Conservation (phyloP, 2,113 vertebrate genomes). For the Scartelaos histophorus region DNA sequence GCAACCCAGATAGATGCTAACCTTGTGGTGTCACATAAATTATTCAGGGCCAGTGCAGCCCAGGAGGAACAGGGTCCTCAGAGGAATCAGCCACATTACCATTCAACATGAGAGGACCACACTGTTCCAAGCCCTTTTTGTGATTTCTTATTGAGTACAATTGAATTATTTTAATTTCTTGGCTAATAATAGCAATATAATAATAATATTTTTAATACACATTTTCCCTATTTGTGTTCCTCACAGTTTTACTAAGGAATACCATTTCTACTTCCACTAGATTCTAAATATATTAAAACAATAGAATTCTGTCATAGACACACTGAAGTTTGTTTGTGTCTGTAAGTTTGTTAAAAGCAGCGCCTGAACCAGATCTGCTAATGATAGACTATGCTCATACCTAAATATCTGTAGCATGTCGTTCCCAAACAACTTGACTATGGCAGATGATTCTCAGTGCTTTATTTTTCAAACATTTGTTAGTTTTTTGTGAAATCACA, state of each 20-base stretch:
- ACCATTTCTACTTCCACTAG: too few species aligned
- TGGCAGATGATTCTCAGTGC: neutral
- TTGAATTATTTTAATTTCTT: neutral
- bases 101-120: slow-evolving; percentile 25
- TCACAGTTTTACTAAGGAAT: too few species aligned
- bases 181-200: neutral
- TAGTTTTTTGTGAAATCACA: neutral
- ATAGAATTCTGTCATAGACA: too few species aligned
- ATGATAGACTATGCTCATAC: neutral
- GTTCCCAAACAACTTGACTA: neutral
- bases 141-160: neutral
- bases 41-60: slow-evolving; percentile 41
- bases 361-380: neutral
- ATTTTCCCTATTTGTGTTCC: too few species aligned
- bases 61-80: slow-evolving; percentile 49
- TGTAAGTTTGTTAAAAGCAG: too few species aligned
- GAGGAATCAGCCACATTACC: slow-evolving; percentile 34
- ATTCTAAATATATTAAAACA: too few species aligned
- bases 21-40: slow-evolving; percentile 58
- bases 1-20: slow-evolving; percentile 34
- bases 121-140: neutral
- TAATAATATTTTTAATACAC: neutral
- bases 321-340: too few species aligned
- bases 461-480: neutral
- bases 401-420: neutral